Conservation (phyloP, 2,797 vertebrate genomes). For the Peromyscus eremicus region DNA sequence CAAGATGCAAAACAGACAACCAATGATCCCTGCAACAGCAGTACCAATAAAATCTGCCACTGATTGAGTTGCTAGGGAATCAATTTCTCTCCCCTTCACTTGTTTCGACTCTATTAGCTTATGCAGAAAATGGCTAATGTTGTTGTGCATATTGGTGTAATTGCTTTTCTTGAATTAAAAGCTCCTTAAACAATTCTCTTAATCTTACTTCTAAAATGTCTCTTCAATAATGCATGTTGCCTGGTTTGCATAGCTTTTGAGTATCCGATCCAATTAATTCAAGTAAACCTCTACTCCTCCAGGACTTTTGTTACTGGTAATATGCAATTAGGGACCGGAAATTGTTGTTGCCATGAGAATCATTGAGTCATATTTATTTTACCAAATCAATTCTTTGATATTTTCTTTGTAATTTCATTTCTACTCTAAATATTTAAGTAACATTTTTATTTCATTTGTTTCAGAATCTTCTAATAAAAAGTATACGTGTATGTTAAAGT, state of each 20-base stretch:
- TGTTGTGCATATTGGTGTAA: slow-evolving; percentile 49
- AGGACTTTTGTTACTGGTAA: slow-evolving; percentile 24
- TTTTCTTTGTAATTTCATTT: background rate
- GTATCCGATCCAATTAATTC: slow-evolving; percentile 65
- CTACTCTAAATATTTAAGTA: background rate
- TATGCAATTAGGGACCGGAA: slow-evolving; percentile 62
- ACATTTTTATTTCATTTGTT: background rate
- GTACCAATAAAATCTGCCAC: slow-evolving; percentile 29
- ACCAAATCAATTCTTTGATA: background rate
- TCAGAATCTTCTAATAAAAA: background rate
- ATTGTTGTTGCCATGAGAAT: slow-evolving; percentile 33
- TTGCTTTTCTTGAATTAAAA: slow-evolving; percentile 75
- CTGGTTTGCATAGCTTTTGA: slow-evolving; percentile 67
- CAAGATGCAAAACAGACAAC: slow-evolving; percentile 4
- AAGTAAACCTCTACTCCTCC: slow-evolving; percentile 22
- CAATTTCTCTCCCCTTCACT: slow-evolving; percentile 47
- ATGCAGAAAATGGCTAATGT: slow-evolving; percentile 57
- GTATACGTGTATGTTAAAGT: background rate
- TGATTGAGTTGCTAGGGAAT: slow-evolving; percentile 66
- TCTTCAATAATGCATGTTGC: slow-evolving; percentile 48
- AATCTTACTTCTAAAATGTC: slow-evolving; percentile 70
- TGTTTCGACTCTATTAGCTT: slow-evolving; percentile 46
- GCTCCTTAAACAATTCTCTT: slow-evolving; percentile 71
- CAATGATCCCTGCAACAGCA: background rate
- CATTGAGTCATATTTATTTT: slow-evolving; percentile 6